Evolutionary conservation across 1,140 invertebrate species (phyloP).

Genomic region (Drosophila bocqueti): DNA sequence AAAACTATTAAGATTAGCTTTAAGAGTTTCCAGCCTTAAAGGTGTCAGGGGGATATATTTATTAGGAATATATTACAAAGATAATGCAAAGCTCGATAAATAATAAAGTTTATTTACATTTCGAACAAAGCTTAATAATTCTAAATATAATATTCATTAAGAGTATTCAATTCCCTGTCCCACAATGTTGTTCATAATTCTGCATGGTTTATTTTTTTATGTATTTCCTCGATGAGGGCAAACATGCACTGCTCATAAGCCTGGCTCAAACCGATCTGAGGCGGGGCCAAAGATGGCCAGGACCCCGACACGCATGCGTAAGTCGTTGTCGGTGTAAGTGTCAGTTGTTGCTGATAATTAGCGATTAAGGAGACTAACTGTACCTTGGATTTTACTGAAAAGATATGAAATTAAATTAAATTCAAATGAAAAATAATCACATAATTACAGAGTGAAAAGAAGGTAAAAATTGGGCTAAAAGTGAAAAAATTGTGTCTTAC

Average conservation of each 20-base stretch:
- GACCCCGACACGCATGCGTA: slow-evolving; percentile 77
- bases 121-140: not conserved
- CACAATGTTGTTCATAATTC: not conserved
- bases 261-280: slow-evolving; percentile 12
- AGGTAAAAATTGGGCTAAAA: too few species aligned
- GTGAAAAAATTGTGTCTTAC: too few species aligned
- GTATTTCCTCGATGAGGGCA: slow-evolving; percentile 53
- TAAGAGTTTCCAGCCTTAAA: not conserved
- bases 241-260: slow-evolving; percentile 70
- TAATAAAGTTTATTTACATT: not conserved
- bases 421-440: not conserved
- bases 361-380: slow-evolving; percentile 72
- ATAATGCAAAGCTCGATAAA: not conserved
- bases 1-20: slow-evolving; percentile 3
- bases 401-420: not conserved
- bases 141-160: not conserved
- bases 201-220: slow-evolving; percentile 3
- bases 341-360: slow-evolving; percentile 80
- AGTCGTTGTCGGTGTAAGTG: slow-evolving; percentile 78
- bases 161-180: slow-evolving; percentile 5
- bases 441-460: not conserved
- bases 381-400: slow-evolving; percentile 16
- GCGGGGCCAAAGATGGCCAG: slow-evolving; percentile 21
- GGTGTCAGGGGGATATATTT: not conserved
- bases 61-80: not conserved